These are phyloP conservation scores for Suillia variegata DNA, from an alignment of 2,888 invertebrate genomes.

Conservation along the genomic window DNA sequence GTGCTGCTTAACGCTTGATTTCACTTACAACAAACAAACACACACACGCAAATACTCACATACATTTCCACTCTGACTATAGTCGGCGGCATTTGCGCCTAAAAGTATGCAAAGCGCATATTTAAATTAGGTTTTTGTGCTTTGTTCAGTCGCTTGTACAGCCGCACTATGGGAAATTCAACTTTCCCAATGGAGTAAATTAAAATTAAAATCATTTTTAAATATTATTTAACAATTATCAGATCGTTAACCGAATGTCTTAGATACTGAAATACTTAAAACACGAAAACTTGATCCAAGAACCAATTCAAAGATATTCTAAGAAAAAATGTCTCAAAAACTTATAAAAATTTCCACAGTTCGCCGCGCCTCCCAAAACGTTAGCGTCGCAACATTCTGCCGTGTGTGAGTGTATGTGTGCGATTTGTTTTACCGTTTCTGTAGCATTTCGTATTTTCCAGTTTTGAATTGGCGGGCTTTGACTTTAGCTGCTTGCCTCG, in stretches of 20 bases:
- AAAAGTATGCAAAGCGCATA: constrained; percentile 42
- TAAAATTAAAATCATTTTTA: too few relatives aligned
- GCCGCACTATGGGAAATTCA: too few relatives aligned
- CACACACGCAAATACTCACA: constrained; percentile 4
- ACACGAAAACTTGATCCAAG: too few relatives aligned
- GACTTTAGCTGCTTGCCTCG: background rate
- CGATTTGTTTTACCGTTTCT: background rate
- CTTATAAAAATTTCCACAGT: too few relatives aligned
- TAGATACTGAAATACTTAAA: too few relatives aligned
- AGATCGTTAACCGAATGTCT: too few relatives aligned
- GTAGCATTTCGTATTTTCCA: background rate
- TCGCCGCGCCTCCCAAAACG: too few relatives aligned
- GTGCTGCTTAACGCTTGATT: constrained; percentile 12
- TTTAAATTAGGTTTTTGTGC: constrained; percentile 33
- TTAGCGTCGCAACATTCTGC: constrained; percentile 18
- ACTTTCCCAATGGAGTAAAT: too few relatives aligned
- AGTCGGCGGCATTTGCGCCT: constrained; percentile 20
- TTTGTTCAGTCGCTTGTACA: constrained; percentile 1
- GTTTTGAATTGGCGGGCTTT: background rate
- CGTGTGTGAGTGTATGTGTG: background rate
- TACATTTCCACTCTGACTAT: background rate
- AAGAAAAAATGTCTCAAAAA: too few relatives aligned
- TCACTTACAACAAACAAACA: constrained; percentile 7
- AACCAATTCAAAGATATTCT: too few relatives aligned
- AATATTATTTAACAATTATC: too few relatives aligned